These are phyloP conservation scores for Neotragus moschatus DNA, from an alignment of 2,113 vertebrate genomes.

Conservation along the genomic window DNA sequence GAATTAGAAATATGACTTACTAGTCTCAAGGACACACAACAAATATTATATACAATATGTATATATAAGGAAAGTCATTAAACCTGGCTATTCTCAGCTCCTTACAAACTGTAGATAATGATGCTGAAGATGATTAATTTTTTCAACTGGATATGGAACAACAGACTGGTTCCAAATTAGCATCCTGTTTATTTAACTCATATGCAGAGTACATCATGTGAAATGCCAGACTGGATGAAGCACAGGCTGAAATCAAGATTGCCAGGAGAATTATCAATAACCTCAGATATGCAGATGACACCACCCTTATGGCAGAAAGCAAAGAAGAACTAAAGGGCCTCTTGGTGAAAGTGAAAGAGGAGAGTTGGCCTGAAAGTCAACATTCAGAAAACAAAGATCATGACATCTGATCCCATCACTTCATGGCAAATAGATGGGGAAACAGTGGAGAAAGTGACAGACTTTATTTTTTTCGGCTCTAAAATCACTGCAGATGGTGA, in stretches of 20 bases:
- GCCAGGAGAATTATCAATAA: not conserved
- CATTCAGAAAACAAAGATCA: not conserved
- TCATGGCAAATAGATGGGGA: not conserved
- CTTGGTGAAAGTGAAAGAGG: not conserved
- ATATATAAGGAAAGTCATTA: not conserved
- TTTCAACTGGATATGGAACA: not conserved
- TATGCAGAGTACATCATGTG: not conserved
- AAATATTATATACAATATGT: not conserved
- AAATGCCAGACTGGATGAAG: not conserved
- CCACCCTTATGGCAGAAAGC: not conserved
- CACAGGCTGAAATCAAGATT: not conserved
- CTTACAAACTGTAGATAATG: not conserved
- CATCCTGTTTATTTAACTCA: not conserved
- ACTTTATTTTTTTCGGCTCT: accelerated
- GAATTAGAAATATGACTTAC: not conserved
- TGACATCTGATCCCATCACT: not conserved
- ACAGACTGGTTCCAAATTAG: not conserved
- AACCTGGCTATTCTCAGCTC: not conserved
- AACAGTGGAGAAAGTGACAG: not conserved
- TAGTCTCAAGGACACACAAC: not conserved
- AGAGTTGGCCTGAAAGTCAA: not conserved
- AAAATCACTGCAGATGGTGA: not conserved
- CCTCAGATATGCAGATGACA: not conserved
- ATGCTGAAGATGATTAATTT: not conserved
- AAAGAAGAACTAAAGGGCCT: not conserved